Base-by-base conservation (phyloP, 2,797 vertebrate species). In the Amblyraja radiata region DNA sequence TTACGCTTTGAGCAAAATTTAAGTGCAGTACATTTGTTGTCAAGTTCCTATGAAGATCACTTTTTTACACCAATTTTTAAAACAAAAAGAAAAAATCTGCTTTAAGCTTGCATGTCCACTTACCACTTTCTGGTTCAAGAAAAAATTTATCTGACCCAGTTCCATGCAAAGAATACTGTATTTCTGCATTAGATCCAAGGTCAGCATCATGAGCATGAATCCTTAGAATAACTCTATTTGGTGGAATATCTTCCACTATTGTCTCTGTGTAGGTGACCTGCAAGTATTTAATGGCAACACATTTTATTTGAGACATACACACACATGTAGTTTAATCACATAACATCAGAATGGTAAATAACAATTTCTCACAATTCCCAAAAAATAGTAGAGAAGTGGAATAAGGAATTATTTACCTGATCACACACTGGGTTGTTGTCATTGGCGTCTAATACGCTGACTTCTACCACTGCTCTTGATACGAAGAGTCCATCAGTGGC, bases 401-500 rank as follows among this genome's bases (percentile, higher is more conserved):
- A 4, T 71, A 54, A 25, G 6, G 23, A 54, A 46, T 84, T 28
- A 46, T 46, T 96, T 93, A 99, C 99, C 98, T 98, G 97, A 46
- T 98, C 97, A 95, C 98, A 99, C 86, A 98, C 93, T 0, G 99
- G 99, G 80, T 95, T 98, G 94, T 99, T 99, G 95, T 99, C 99
- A 88, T 99, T 99, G 65, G 97, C 96, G 6, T 99, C 99, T 1
- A 94, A 97, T 93, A 99, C 98, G 0, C 95, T 96, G 93, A 99
- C 98, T 94, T 99, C 98, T 58, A 99, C 98, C 0, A 95, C 95
- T 81, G 98, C 97, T 88, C 97, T 97, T 23, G 98, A 98, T 93
- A 98, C 98, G 84, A 98, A 98, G 6, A 99, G 98, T 80, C 99
- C 98, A 18, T 99, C 99, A 0, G 97, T 99, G 23, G 99, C 98